Evolutionary conservation across 2,888 invertebrate genomes (phyloP).

Genomic region (Torymus auratus): DNA sequence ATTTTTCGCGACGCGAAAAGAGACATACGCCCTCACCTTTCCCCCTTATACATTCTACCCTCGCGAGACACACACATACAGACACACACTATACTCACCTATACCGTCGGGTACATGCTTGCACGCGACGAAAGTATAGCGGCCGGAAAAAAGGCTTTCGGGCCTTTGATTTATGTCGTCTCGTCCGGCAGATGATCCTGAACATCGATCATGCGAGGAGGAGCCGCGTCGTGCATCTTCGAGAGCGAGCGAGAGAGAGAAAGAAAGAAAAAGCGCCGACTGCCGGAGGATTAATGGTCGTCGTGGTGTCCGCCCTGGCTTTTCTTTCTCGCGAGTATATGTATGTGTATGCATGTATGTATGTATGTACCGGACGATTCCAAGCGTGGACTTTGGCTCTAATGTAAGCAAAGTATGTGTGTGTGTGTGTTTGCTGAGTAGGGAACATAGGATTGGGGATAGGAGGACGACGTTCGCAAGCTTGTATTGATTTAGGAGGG

Average conservation of each 20-base stretch:
- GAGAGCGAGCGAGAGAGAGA: not conserved
- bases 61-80: no score
- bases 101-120: not conserved
- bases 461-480: no score
- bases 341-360: no score
- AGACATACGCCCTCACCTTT: no score
- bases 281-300: conserved; percentile 48
- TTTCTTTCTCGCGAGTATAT: not conserved
- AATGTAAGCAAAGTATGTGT: not conserved
- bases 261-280: conserved; percentile 38
- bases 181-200: conserved; percentile 65
- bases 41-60: no score
- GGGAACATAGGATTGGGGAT: no score
- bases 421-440: no score
- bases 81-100: no score
- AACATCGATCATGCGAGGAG: conserved; percentile 65
- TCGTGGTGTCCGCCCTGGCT: not conserved
- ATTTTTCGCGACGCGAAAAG: conserved; percentile 2
- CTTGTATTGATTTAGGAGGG: no score
- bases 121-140: not conserved
- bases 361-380: no score
- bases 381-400: not conserved
- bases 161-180: conserved; percentile 69
- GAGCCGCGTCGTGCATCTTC: not conserved
- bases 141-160: no score